Evolutionary conservation across 2,113 vertebrate genomes (phyloP), one percentile per base, ranked within the genome.

Genomic region (Tringa solitaria): DNA sequence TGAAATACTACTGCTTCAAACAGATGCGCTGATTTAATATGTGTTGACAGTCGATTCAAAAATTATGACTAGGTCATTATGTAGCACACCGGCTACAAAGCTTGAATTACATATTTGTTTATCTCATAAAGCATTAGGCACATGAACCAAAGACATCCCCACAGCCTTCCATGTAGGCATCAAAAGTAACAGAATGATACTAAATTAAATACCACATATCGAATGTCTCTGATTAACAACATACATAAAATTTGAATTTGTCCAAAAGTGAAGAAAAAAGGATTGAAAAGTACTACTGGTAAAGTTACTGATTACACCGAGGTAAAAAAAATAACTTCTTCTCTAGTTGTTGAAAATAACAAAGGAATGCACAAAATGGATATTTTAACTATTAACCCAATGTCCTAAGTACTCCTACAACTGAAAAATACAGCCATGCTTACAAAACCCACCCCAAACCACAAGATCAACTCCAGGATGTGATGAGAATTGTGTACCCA

Each of bases 1-100:
- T 97, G 93, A 98, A 97, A 97, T 97, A 97, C 64, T 92, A 89
- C 86, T 79, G 82, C 94, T 97, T 96, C 94, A 96, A 87, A 97
- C 1, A 94, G 92, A 95, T 85, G 61, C 73, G 94, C 95, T 95
- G 96, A 97, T 97, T 97, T 97, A 97, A 93, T 84, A 89, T 64
- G 68, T 77, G 82, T 23, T 96, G 95, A 96, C 95, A 93, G 84
- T 87, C 84, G 67, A 95, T 94, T 95, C 87, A 95, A 96, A 98
- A 97, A 97, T 98, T 98, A 98, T 86, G 95, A 94, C 92, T 84
- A 45, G 75, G 84, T 92, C 84, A 93, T 93, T 96, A 93, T 32
- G 14, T 75, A 93, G 91, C 77, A 95, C 24, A 23, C 16, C 2
- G 9, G 37, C 83, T 72, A 76, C 88, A 96, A 94, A 97, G 83